Conservation (phyloP, 2,113 vertebrate genomes). For the Chrysemys picta region DNA sequence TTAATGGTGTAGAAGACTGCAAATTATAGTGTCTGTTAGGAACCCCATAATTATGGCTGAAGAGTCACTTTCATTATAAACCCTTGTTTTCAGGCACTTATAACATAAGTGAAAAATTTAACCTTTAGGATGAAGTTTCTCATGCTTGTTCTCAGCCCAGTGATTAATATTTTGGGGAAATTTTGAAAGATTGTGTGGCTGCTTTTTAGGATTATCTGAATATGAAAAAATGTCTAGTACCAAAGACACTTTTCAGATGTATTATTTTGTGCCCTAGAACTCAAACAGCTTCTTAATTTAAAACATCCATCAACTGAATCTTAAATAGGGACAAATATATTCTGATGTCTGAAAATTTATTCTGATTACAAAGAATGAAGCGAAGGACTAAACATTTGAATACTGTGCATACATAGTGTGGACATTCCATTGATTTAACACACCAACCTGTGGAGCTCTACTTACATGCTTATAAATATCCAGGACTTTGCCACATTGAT, state of each 20-base stretch:
- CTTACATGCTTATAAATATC: not conserved
- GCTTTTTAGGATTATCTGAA: not conserved
- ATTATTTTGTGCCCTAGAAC: not conserved
- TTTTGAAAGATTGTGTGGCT: not conserved
- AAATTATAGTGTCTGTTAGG: not conserved
- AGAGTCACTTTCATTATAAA: not conserved
- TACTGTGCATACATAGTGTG: not conserved
- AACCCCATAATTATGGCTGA: not conserved
- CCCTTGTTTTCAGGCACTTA: not conserved
- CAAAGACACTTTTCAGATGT: not conserved
- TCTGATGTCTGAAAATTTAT: not conserved
- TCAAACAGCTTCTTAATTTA: not conserved
- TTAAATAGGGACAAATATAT: not conserved
- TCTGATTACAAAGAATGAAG: not conserved
- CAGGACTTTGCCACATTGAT: not conserved
- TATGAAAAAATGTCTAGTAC: not conserved
- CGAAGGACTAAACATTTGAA: not conserved
- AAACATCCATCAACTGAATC: not conserved
- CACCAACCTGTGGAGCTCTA: not conserved
- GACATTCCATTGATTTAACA: not conserved
- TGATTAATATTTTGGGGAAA: not conserved
- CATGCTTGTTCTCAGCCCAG: not conserved
- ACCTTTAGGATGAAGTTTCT: not conserved
- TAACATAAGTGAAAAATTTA: not conserved
- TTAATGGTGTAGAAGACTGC: not conserved